Percentiles rank a stretch among this genome's conserved stretches.
These are phyloP conservation scores for Carassius carassius DNA, from an alignment of 2,113 vertebrate genomes.

Conservation along the genomic window DNA sequence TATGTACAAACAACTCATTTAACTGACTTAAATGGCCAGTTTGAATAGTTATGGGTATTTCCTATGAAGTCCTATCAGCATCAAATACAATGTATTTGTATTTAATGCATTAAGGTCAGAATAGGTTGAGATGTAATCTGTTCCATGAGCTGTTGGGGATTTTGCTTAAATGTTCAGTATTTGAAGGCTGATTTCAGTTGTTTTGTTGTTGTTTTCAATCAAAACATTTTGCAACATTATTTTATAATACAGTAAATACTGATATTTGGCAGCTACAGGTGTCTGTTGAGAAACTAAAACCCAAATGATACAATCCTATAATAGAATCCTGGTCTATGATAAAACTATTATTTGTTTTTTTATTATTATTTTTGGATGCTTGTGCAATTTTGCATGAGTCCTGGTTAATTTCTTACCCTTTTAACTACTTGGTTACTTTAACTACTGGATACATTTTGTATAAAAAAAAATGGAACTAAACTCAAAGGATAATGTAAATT, in stretches of 20 bases:
- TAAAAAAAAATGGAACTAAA: neutral
- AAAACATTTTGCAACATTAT: neutral
- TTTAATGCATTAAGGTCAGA: neutral
- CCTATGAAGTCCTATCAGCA: neutral
- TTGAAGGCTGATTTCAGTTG: neutral
- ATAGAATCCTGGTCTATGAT: neutral
- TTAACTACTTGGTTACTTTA: neutral
- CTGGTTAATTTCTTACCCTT: too few relatives aligned
- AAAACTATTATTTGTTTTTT: too few relatives aligned
- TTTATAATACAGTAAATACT: neutral
- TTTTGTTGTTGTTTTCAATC: neutral
- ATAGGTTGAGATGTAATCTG: neutral
- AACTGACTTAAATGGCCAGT: neutral
- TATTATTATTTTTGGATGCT: too few relatives aligned
- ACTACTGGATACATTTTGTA: neutral
- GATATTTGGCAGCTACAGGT: neutral
- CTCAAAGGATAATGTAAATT: neutral
- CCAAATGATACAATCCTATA: neutral
- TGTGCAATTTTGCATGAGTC: too few relatives aligned
- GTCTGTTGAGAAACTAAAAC: neutral
- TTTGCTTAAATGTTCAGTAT: neutral
- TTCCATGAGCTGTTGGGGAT: neutral
- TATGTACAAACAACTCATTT: neutral
- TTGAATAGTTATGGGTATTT: neutral
- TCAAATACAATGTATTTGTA: neutral